Base-by-base conservation (phyloP, 2,797 vertebrate species). In the Mastacembelus armatus region DNA sequence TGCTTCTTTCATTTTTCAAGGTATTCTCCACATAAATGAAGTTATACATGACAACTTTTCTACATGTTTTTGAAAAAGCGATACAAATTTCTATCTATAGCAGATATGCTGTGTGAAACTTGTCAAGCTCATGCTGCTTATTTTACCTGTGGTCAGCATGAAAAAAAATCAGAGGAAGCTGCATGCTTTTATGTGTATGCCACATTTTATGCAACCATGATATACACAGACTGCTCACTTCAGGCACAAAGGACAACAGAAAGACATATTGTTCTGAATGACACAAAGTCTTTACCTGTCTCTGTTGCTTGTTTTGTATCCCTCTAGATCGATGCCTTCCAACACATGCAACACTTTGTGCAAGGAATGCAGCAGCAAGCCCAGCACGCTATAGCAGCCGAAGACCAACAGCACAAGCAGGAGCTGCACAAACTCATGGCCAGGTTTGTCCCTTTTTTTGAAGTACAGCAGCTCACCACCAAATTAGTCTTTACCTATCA, bases 371-470 rank as follows among this genome's bases (percentile, higher is more conserved):
- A 99, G 84, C 96, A 98, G 78, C 97, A 99, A 76, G 96, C 97
- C 0, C 98, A 99, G 85, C 97, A 97, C 0, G 97, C 96, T 64
- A 94, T 97, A 0, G 96, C 97, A 0, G 94, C 94, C 0, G 97
- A 99, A 82, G 98, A 99, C 89, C 97, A 98, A 79, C 96, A 97
- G 83, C 96, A 96, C 78, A 97, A 98, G 69, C 97, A 95, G 84
- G 98, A 99, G 64, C 95, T 99, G 50, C 97, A 98, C 81, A 99
- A 99, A 77, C 96, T 99, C 49, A 99, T 99, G 97, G 97, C 98
- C 86, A 93, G 98, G 98, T 99, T 49, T 90, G 95, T 32, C 18
- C 4, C 54, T 59, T 27, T 19, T 56, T 4, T 55, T 12, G 11
- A 52, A 19, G 3, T 4, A 19, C 49, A 51, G 36, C 22, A 54